Conservation (phyloP, 2,888 invertebrate species). For the Polyommatus icarus region DNA sequence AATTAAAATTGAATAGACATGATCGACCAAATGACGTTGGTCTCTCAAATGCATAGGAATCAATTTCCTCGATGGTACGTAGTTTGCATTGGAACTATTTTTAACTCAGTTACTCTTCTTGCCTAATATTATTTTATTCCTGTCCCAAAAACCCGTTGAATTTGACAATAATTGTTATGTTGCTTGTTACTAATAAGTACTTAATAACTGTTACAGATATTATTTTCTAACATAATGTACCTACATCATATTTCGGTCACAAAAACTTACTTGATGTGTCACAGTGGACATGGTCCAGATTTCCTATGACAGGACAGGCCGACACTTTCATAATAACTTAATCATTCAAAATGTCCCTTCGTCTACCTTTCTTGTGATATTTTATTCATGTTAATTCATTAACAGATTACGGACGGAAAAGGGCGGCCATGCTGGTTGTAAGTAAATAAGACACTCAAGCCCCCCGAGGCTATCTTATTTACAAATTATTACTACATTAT, state of each 20-base stretch:
- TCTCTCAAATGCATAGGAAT: no score
- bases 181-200: background rate
- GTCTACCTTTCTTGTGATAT: slow-evolving; percentile 22
- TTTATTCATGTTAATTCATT: slow-evolving; percentile 9
- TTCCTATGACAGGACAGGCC: background rate
- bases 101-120: no score
- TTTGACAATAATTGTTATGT: no score
- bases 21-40: no score
- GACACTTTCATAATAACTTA: slow-evolving; percentile 11
- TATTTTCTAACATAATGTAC: background rate
- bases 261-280: background rate
- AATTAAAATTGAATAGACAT: no score
- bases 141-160: no score
- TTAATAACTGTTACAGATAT: no score
- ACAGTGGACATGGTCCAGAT: background rate
- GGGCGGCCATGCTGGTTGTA: background rate
- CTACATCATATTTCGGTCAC: background rate
- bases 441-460: background rate
- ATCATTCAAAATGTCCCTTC: slow-evolving; percentile 22
- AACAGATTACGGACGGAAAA: background rate
- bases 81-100: no score
- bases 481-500: no score
- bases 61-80: no score
- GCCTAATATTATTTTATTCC: no score
- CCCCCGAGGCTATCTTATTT: background rate